Evolutionary conservation across 2,888 invertebrate species (phyloP).

Genomic region (Mamestra brassicae): DNA sequence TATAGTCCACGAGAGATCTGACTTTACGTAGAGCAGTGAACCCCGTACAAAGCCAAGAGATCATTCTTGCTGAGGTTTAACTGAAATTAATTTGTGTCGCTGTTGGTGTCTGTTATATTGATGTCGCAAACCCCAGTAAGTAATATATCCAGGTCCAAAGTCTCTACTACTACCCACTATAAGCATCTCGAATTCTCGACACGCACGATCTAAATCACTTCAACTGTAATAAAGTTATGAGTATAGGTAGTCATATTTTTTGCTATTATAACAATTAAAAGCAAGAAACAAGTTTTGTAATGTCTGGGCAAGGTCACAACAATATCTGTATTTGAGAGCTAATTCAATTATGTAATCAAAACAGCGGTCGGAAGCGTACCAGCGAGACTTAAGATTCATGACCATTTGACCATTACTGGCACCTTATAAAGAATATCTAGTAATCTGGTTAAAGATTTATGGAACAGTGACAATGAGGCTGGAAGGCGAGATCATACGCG

Average conservation of each 20-base stretch:
- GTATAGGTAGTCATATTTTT: constrained; percentile 51
- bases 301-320: constrained; percentile 49
- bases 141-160: constrained; percentile 7
- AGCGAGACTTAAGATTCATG: constrained; percentile 31
- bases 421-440: constrained; percentile 51
- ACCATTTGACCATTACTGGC: constrained; percentile 41
- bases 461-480: constrained; percentile 67
- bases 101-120: constrained; percentile 19
- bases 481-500: constrained; percentile 79
- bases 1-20: background rate
- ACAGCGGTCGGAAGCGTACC: constrained; percentile 35
- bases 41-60: background rate
- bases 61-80: constrained; percentile 25
- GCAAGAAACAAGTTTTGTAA: constrained; percentile 46
- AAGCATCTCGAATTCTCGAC: constrained; percentile 3
- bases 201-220: constrained; percentile 33
- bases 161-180: background rate
- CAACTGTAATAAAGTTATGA: constrained; percentile 31
- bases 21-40: constrained; percentile 8
- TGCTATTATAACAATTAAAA: constrained; percentile 49
- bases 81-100: constrained; percentile 27
- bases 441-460: constrained; percentile 60
- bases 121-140: constrained; percentile 10
- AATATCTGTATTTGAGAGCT: constrained; percentile 30
- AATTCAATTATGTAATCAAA: constrained; percentile 51